Conservation (phyloP, 2,797 vertebrate species). For the Sus cebifrons region DNA sequence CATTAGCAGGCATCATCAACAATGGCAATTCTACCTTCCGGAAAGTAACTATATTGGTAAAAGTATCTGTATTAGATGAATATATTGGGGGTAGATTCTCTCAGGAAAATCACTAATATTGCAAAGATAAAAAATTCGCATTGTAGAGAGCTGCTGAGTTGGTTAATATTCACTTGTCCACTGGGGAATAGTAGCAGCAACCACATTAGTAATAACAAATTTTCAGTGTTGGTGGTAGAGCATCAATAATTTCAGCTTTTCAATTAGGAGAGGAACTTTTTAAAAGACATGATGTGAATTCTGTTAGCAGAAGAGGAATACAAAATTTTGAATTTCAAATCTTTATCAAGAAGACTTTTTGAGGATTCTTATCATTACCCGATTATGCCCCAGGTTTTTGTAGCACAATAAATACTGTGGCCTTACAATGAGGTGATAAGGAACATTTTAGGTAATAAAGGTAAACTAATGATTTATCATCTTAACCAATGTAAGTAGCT, state of each 20-base stretch:
- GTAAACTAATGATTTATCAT: neutral
- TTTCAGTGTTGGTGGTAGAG: neutral
- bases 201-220: neutral
- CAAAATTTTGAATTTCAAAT: neutral
- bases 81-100: neutral
- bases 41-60: neutral
- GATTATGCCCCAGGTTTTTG: neutral
- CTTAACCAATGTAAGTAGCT: neutral
- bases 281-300: neutral
- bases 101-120: neutral
- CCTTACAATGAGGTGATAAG: neutral
- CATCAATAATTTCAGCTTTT: neutral
- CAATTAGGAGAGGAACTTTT: neutral
- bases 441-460: neutral
- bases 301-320: neutral
- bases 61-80: neutral
- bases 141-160: neutral
- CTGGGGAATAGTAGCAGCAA: neutral
- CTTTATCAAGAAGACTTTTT: neutral
- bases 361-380: neutral
- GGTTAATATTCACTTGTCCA: neutral
- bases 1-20: neutral
- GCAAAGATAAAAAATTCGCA: neutral
- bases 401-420: neutral
- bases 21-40: neutral